phyloP scores from a whole-genome alignment of 2,797 vertebrate species.

The Karalla daura region DNA sequence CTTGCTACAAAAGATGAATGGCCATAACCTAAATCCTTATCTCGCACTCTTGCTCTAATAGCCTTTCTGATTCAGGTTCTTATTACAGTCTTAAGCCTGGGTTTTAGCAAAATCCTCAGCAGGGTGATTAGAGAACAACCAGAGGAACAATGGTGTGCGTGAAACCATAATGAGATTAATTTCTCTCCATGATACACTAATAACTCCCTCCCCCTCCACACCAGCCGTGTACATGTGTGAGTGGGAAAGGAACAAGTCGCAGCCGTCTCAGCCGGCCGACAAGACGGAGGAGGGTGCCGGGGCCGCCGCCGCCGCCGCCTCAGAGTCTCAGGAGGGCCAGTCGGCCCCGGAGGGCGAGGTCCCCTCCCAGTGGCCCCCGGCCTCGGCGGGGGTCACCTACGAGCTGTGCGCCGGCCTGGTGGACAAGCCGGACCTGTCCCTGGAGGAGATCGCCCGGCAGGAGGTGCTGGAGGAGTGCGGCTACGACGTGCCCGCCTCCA shows the following conservation, averaged over 20 bases:
- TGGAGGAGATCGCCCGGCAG: constrained; percentile 92
- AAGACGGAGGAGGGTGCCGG: constrained; percentile 66
- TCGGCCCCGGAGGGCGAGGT: constrained; percentile 62
- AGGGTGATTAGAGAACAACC: too few relatives aligned
- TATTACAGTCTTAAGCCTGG: too few relatives aligned
- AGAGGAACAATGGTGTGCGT: too few relatives aligned
- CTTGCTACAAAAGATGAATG: too few relatives aligned
- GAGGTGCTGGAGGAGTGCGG: constrained; percentile 95
- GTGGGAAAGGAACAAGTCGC: constrained; percentile 84
- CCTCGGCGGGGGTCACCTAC: constrained; percentile 86
- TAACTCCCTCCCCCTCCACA: too few relatives aligned
- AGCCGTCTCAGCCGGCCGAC: constrained; percentile 72
- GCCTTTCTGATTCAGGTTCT: too few relatives aligned
- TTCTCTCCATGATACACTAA: neutral
- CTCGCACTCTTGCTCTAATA: too few relatives aligned
- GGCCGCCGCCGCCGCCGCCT: constrained; percentile 19
- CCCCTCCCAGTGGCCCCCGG: constrained; percentile 81
- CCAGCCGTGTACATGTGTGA: constrained; percentile 93
- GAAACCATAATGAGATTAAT: too few relatives aligned
- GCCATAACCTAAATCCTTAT: too few relatives aligned
- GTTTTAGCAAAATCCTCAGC: too few relatives aligned
- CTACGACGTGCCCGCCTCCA: constrained; percentile 83
- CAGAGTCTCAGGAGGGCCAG: constrained; percentile 70
- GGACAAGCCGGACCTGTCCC: constrained; percentile 90
- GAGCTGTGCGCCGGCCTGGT: constrained; percentile 94